Percentiles rank a stretch among this genome's conserved stretches.
phyloP scores from a whole-genome alignment of 1,140 invertebrate species.

The Muscidifurax raptorellus region DNA sequence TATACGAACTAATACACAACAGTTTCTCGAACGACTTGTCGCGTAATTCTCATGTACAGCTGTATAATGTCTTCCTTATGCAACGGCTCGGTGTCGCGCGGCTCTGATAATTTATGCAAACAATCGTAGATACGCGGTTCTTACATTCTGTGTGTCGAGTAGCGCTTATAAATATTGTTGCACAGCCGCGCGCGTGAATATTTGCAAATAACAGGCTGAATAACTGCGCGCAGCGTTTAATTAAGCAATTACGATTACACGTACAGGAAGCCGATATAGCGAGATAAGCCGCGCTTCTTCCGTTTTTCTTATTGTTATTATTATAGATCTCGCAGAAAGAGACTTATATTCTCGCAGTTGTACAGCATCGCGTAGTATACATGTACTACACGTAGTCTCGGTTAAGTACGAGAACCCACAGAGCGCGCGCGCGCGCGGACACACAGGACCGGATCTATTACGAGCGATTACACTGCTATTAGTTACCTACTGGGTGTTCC shows the following conservation, averaged over 20 bases:
- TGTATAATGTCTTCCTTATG: slow-evolving; percentile 27
- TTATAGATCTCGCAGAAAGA: not conserved
- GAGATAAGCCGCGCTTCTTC: not conserved
- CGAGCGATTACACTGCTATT: slow-evolving; percentile 69
- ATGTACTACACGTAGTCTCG: not conserved
- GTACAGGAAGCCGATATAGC: no score
- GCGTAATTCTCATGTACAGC: no score
- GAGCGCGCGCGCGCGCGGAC: slow-evolving; percentile 47
- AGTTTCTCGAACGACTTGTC: slow-evolving; percentile 14
- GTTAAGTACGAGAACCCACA: slow-evolving; percentile 57
- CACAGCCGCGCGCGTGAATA: not conserved
- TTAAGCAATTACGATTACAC: not conserved
- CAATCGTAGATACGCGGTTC: slow-evolving; percentile 10
- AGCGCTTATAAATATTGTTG: not conserved
- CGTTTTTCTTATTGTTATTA: not conserved
- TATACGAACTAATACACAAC: not conserved
- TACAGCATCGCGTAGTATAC: not conserved
- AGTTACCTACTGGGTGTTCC: slow-evolving; percentile 69
- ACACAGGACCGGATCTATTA: slow-evolving; percentile 66
- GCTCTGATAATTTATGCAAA: slow-evolving; percentile 3
- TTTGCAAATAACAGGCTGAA: not conserved
- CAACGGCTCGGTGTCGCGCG: not conserved
- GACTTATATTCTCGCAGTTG: not conserved
- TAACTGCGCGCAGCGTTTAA: not conserved
- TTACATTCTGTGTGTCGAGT: not conserved